These are phyloP conservation scores for Pomatorhinus ruficollis DNA, from an alignment of 2,113 vertebrate species.

Conservation along the genomic window DNA sequence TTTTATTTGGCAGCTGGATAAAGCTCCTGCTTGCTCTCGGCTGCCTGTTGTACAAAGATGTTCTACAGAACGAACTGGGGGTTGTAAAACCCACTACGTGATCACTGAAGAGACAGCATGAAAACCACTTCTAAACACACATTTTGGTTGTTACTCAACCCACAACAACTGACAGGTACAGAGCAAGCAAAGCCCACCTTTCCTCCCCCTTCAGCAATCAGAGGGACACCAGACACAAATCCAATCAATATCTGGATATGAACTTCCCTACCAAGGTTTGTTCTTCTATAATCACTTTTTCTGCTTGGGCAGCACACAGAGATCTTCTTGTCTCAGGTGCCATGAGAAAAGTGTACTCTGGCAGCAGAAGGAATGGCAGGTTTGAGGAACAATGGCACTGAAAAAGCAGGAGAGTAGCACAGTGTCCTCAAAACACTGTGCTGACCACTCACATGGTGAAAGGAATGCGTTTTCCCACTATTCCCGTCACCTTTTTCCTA, in stretches of 20 bases:
- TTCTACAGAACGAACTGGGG: background rate
- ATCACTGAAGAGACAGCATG: background rate
- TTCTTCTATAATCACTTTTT: background rate
- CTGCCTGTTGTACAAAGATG: rapidly evolving
- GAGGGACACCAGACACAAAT: background rate
- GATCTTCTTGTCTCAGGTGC: background rate
- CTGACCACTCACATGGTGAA: rapidly evolving
- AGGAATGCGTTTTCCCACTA: no score
- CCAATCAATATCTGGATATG: background rate
- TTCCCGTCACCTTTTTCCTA: background rate
- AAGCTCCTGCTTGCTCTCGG: background rate
- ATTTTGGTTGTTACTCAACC: background rate
- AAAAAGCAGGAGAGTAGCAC: background rate
- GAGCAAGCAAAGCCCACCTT: background rate
- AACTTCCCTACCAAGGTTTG: background rate
- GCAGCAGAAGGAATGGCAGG: background rate
- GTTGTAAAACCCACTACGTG: background rate
- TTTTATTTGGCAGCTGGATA: background rate
- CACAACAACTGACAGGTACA: rapidly evolving
- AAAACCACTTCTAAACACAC: background rate
- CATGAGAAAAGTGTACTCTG: background rate
- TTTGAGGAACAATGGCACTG: background rate
- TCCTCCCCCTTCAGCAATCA: background rate
- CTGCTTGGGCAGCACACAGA: background rate
- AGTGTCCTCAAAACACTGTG: background rate